Evolutionary conservation across 2,797 vertebrate species (phyloP).

Genomic region (Euphonia xanthogaster): DNA sequence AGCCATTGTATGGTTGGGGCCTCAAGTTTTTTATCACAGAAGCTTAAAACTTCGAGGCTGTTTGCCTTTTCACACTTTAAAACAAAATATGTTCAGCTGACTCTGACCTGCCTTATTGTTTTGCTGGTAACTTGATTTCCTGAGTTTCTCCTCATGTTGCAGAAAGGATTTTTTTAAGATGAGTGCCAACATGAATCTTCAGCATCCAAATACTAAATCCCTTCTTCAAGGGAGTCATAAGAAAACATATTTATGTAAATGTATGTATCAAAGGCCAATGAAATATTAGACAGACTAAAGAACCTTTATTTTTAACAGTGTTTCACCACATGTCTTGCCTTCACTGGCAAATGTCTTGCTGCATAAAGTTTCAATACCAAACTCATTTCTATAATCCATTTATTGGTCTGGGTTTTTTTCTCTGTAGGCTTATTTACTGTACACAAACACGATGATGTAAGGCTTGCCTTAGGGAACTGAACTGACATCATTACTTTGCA

Average conservation of each 20-base stretch:
- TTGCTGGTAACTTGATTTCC: neutral
- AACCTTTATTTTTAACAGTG: slow-evolving; percentile 6
- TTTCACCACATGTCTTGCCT: neutral
- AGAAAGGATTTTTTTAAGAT: neutral
- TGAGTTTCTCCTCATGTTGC: neutral
- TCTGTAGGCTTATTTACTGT: neutral
- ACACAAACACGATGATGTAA: neutral
- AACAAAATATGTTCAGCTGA: neutral
- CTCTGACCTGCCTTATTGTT: neutral
- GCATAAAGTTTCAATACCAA: neutral
- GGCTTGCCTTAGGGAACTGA: neutral
- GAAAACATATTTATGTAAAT: slow-evolving; percentile 3
- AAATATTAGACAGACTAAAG: slow-evolving; percentile 13
- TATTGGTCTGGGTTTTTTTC: neutral
- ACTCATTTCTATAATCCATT: neutral
- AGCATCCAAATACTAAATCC: neutral
- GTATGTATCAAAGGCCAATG: neutral
- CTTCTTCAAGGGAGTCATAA: neutral
- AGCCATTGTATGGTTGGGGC: neutral
- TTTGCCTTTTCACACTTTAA: neutral
- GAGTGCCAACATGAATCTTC: neutral
- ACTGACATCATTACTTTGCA: neutral
- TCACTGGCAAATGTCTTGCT: neutral
- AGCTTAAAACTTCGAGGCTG: neutral
- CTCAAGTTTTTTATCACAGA: neutral